Conservation (phyloP, 2,797 vertebrate genomes). For the Morus bassanus region DNA sequence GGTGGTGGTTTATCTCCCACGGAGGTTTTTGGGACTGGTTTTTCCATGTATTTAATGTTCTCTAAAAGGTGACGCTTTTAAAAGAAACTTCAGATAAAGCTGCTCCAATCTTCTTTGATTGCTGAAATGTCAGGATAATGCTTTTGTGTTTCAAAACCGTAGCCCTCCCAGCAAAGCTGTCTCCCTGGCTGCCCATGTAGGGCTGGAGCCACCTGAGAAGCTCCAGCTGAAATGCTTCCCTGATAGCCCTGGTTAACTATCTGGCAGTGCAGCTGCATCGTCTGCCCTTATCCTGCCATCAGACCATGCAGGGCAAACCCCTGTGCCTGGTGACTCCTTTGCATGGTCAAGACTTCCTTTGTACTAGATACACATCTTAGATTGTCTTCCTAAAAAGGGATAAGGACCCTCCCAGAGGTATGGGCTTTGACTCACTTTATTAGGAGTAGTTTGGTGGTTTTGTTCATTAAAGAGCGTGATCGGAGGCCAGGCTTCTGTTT, state of each 20-base stretch:
- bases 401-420: neutral
- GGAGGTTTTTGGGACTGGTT: neutral
- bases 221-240: neutral
- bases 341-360: neutral
- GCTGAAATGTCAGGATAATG: neutral
- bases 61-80: neutral
- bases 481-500: neutral
- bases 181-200: neutral
- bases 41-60: neutral
- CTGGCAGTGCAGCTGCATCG: neutral
- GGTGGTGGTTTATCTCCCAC: neutral
- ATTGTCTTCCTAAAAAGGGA: neutral
- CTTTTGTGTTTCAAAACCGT: neutral
- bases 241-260: neutral
- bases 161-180: neutral
- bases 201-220: neutral
- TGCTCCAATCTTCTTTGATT: neutral
- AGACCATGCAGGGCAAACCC: accelerated
- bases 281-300: neutral
- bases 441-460: neutral
- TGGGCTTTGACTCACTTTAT: neutral
- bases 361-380: neutral
- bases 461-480: accelerated
- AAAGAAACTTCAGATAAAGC: neutral
- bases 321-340: neutral